phyloP scores from a whole-genome alignment of 2,113 vertebrate species.

The Mobula birostris region DNA sequence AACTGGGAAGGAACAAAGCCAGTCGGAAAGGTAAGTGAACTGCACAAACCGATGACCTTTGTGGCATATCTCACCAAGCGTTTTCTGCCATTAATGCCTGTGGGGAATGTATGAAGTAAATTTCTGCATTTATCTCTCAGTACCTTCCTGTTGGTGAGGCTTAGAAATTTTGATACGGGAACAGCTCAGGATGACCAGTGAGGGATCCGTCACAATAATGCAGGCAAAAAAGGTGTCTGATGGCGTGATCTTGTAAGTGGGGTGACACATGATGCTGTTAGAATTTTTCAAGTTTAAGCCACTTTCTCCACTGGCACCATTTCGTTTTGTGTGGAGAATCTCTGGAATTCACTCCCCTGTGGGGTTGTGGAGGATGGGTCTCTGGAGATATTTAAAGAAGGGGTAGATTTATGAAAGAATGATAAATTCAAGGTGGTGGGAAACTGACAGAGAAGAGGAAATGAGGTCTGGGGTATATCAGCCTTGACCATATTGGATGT shows the following conservation, averaged over 20 bases:
- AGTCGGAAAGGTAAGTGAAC: constrained; percentile 68
- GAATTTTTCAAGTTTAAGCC: background rate
- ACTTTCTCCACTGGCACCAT: background rate
- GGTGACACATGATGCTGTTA: background rate
- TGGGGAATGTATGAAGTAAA: background rate
- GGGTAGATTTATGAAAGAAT: too few relatives aligned
- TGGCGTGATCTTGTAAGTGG: background rate
- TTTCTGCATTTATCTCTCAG: background rate
- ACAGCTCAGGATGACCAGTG: background rate
- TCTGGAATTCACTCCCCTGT: too few relatives aligned
- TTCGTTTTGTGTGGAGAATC: too few relatives aligned
- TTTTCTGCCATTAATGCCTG: background rate
- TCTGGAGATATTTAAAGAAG: too few relatives aligned
- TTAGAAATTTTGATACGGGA: background rate
- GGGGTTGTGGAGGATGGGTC: too few relatives aligned
- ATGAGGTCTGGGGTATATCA: too few relatives aligned
- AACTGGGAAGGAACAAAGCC: constrained; percentile 65
- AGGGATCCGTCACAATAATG: background rate
- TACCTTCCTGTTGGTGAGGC: background rate
- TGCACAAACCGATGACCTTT: background rate
- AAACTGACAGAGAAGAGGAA: too few relatives aligned
- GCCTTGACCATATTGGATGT: too few relatives aligned
- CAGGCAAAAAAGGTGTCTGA: background rate
- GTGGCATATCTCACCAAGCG: background rate
- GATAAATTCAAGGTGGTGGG: too few relatives aligned